phyloP scores from a whole-genome alignment of 2,888 invertebrate genomes.

The Bunonema sp. region DNA sequence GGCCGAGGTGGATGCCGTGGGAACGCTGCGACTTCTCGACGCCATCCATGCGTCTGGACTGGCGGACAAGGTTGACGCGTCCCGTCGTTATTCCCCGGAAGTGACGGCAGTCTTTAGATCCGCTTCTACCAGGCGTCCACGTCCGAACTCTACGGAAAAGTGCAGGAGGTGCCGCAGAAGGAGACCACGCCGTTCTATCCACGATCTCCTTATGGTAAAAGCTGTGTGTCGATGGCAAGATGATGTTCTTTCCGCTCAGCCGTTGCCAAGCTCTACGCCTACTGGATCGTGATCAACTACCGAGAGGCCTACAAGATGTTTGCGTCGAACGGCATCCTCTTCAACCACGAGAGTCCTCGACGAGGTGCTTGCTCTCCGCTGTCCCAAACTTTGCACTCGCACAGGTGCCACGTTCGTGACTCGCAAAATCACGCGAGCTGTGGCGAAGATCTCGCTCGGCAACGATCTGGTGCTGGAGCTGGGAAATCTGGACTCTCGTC shows the following conservation, averaged over 20 bases:
- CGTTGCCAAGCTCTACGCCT: conserved; percentile 83
- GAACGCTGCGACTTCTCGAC: conserved; percentile 73
- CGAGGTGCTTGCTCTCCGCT: conserved; percentile 53
- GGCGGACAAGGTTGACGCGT: conserved; percentile 53
- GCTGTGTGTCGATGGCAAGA: no score
- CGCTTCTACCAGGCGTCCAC: conserved; percentile 85
- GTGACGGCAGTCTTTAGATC: conserved; percentile 7
- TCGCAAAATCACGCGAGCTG: conserved; percentile 85
- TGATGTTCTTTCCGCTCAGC: conserved; percentile 53
- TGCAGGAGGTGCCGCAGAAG: conserved; percentile 74
- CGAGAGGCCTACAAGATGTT: conserved; percentile 85
- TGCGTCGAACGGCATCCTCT: conserved; percentile 84
- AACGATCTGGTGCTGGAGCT: conserved; percentile 66
- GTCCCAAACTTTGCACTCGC: conserved; percentile 1
- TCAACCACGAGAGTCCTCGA: conserved; percentile 87
- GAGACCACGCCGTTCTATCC: conserved; percentile 91
- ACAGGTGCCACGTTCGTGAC: conserved; percentile 91
- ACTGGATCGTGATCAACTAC: conserved; percentile 88
- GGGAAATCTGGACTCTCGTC: conserved; percentile 79
- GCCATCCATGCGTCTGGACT: conserved; percentile 76
- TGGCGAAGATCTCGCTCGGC: conserved; percentile 82
- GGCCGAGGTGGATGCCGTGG: conserved; percentile 89
- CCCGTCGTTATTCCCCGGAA: not conserved
- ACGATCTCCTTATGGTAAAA: conserved; percentile 76
- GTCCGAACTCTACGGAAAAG: conserved; percentile 83